Conservation (phyloP, 2,113 vertebrate species). For the Chloroceryle aenea region DNA sequence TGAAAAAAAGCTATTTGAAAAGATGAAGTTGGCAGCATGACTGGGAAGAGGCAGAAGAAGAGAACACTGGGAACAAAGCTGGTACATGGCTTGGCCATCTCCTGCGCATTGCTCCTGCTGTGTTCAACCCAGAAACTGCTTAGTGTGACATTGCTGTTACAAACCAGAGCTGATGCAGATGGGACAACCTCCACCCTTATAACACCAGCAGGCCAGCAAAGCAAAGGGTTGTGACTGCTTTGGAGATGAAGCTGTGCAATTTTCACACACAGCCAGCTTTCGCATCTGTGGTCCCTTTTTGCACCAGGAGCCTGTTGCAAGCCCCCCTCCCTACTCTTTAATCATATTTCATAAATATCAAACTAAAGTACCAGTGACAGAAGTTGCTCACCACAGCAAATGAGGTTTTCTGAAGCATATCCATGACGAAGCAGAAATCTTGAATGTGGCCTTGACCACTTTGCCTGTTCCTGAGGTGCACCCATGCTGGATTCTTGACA, state of each 20-base stretch:
- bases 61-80: neutral
- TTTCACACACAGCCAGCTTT: neutral
- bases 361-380: neutral
- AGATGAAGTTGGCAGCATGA: neutral
- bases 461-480: neutral
- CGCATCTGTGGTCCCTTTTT: neutral
- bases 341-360: neutral
- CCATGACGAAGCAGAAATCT: neutral
- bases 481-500: neutral
- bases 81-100: neutral
- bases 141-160: neutral
- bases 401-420: neutral
- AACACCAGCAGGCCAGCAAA: accelerated
- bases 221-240: neutral
- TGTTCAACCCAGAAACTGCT: neutral
- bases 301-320: neutral
- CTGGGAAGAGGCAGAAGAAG: neutral
- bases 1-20: neutral
- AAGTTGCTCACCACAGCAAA: neutral
- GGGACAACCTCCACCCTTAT: neutral
- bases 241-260: neutral
- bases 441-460: neutral
- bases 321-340: neutral
- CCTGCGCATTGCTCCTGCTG: accelerated
- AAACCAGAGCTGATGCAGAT: neutral